Evolutionary conservation across 2,888 invertebrate species (phyloP), one percentile per base, ranked within the genome.

Genomic region (Tillus elongatus): DNA sequence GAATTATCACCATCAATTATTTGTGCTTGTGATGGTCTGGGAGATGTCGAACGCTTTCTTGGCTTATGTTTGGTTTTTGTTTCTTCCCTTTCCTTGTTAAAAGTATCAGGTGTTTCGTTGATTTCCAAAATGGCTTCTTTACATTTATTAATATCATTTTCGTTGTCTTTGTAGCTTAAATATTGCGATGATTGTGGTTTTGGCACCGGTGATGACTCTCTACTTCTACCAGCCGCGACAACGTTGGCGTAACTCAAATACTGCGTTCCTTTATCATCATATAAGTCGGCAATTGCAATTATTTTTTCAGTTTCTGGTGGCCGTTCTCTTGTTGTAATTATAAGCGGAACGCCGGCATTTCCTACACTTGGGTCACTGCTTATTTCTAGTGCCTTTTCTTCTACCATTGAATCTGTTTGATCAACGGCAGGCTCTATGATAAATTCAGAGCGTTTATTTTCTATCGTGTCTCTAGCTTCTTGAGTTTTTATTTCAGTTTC

Each of bases 211-310:
- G 24, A 19, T n/a, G 24, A 19, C n/a, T 19, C 38, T 24, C 40
- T 29, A 15, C 26, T 37, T 36, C 40, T 39, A 13, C 30, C 33
- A 10, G 37, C 26, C 12, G 36, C 42, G 4, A 40, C 34, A 13
- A 46, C 43, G 12, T 41, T 39, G 3, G 47, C 47, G 27, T 47
- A 47, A 8, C 6, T 19, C n/a, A 19, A 19, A 19, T 19, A 19
- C n/a, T 19, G 24, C n/a, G 24, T 19, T 19, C 24, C 24, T 19
- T 19, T 19, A 6, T 19, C 24, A 19, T 19, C 24, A 19, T 19
- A 6, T 19, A 19, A n/a, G n/a, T 19, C 24, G n/a, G 24, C n/a
- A 8, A 19, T n/a, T 19, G 6, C 6, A 8, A 19, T 19, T 8
- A 19, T 6, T 19, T n/a, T 19, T n/a, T 19, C 24, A 13, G 9